phyloP scores from a whole-genome alignment of 2,113 vertebrate species.

The Ophthalmolycus amberensis region DNA sequence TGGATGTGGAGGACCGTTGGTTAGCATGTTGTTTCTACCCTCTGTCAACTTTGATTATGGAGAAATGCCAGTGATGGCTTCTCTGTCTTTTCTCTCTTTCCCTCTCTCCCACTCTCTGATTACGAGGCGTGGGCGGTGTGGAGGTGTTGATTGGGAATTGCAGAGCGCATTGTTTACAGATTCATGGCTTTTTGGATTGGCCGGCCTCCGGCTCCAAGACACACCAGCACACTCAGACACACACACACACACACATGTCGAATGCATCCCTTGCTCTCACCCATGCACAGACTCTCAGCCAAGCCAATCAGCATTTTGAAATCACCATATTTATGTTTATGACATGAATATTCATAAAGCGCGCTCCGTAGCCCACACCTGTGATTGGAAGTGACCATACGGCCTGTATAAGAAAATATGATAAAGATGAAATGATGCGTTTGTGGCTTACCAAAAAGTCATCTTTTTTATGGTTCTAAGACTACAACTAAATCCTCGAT shows the following conservation, averaged over 20 bases:
- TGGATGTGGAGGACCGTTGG: slow-evolving; percentile 65
- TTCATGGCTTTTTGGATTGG: slow-evolving; percentile 76
- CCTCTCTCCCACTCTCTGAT: slow-evolving; percentile 64
- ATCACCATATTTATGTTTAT: slow-evolving; percentile 51
- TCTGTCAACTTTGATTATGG: slow-evolving; percentile 78
- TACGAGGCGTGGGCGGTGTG: slow-evolving; percentile 67
- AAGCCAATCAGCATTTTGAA: slow-evolving; percentile 58
- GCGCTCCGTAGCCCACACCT: slow-evolving; percentile 24
- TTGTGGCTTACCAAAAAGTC: neutral
- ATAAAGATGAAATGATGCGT: neutral
- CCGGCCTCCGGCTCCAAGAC: slow-evolving; percentile 57
- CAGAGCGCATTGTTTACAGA: slow-evolving; percentile 77
- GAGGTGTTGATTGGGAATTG: slow-evolving; percentile 83
- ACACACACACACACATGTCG: slow-evolving; percentile 1
- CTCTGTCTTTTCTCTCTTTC: slow-evolving; percentile 38
- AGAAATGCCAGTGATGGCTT: slow-evolving; percentile 64
- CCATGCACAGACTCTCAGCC: slow-evolving; percentile 30
- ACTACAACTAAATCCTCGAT: neutral
- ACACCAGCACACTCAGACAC: slow-evolving; percentile 6
- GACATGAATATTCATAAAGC: slow-evolving; percentile 42
- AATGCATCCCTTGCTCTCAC: slow-evolving; percentile 17
- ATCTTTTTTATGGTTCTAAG: neutral
- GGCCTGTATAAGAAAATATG: neutral
- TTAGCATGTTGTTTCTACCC: slow-evolving; percentile 73
- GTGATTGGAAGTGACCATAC: slow-evolving; percentile 8